phyloP scores from a whole-genome alignment of 2,113 vertebrate species.

The Scalopus aquaticus region DNA sequence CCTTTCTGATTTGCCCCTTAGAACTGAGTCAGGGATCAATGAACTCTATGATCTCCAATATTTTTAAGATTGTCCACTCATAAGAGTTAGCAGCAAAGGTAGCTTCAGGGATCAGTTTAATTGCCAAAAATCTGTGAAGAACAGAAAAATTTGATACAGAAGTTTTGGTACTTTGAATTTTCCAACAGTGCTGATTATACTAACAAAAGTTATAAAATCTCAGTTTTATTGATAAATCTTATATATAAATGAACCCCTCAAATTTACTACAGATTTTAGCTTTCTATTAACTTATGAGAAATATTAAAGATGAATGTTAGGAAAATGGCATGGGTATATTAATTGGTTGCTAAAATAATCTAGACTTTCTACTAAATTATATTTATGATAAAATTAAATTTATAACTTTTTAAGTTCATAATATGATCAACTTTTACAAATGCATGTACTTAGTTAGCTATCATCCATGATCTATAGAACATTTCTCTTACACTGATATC shows the following conservation, averaged over 20 bases:
- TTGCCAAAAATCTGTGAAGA: neutral
- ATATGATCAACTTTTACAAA: neutral
- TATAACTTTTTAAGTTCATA: neutral
- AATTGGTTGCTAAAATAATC: neutral
- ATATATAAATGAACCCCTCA: neutral
- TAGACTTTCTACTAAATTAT: neutral
- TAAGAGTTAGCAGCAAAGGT: neutral
- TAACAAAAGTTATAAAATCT: neutral
- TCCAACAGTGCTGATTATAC: neutral
- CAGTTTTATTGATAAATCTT: neutral
- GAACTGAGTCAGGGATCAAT: neutral
- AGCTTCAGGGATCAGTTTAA: neutral
- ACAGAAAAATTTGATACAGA: neutral
- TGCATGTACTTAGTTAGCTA: neutral
- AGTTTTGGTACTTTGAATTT: neutral
- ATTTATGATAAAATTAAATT: neutral
- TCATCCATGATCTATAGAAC: neutral
- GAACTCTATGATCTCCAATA: neutral
- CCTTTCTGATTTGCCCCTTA: neutral
- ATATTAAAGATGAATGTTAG: neutral
- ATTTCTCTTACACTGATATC: neutral
- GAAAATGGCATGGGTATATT: neutral
- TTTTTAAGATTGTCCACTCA: neutral
- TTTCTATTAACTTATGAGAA: neutral
- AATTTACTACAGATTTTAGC: neutral